Evolutionary conservation across 2,113 vertebrate genomes (phyloP).

Genomic region (Natator depressus): DNA sequence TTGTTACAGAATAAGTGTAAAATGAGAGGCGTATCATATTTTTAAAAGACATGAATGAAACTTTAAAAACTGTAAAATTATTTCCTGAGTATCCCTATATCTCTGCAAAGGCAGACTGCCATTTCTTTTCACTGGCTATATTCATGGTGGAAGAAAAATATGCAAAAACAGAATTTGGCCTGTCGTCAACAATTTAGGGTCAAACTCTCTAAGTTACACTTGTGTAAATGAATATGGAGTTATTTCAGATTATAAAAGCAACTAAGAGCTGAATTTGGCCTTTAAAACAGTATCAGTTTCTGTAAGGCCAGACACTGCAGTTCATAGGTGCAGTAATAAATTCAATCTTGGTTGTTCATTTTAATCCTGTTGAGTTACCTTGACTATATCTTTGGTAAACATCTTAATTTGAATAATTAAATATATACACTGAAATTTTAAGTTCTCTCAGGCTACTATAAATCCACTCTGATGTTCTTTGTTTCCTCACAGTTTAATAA

Average conservation of each 20-base stretch:
- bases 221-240: neutral
- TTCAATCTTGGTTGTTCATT: neutral
- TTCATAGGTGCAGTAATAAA: neutral
- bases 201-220: neutral
- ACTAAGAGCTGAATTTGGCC: neutral
- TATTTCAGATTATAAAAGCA: neutral
- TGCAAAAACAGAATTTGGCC: neutral
- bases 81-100: neutral
- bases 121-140: neutral
- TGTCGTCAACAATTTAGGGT: neutral
- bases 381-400: neutral
- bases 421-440: neutral
- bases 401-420: too few species aligned
- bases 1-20: neutral
- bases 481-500: neutral
- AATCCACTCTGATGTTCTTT: neutral
- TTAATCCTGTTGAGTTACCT: neutral
- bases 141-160: neutral
- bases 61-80: neutral
- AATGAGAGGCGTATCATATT: neutral
- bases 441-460: neutral
- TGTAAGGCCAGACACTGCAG: neutral
- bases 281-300: neutral
- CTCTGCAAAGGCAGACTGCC: accelerated
- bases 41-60: neutral